phyloP scores from a whole-genome alignment of 1,140 invertebrate genomes.

The Tyrophagus putrescentiae region DNA sequence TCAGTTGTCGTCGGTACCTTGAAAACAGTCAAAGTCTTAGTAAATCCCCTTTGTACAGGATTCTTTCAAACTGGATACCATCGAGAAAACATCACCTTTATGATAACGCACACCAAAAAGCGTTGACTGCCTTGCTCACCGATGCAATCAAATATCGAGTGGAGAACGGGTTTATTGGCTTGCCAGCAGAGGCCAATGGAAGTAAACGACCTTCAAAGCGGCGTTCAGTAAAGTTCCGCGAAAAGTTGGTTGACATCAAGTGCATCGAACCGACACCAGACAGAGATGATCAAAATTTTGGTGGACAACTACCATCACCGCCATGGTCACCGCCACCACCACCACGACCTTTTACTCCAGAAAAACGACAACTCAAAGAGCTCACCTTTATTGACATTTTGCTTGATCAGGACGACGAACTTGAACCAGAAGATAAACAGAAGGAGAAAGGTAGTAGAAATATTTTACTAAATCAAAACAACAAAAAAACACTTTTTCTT shows the following conservation, averaged over 20 bases:
- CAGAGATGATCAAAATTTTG: no score
- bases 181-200: not conserved
- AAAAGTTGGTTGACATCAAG: no score
- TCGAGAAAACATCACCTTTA: no score
- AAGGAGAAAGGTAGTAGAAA: not conserved
- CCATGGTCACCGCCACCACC: no score
- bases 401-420: not conserved
- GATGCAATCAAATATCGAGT: not conserved
- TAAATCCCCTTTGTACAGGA: not conserved
- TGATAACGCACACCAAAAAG: no score
- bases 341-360: no score
- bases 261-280: no score
- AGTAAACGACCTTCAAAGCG: not conserved
- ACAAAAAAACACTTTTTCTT: no score
- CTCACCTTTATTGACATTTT: constrained; percentile 1
- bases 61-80: no score
- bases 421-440: not conserved
- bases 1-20: not conserved
- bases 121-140: no score
- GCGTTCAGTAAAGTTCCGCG: not conserved
- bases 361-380: not conserved
- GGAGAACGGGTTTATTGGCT: not conserved
- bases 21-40: constrained; percentile 1
- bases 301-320: not conserved
- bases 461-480: no score